Evolutionary conservation across 2,113 vertebrate species (phyloP).

Genomic region (Podiceps cristatus): DNA sequence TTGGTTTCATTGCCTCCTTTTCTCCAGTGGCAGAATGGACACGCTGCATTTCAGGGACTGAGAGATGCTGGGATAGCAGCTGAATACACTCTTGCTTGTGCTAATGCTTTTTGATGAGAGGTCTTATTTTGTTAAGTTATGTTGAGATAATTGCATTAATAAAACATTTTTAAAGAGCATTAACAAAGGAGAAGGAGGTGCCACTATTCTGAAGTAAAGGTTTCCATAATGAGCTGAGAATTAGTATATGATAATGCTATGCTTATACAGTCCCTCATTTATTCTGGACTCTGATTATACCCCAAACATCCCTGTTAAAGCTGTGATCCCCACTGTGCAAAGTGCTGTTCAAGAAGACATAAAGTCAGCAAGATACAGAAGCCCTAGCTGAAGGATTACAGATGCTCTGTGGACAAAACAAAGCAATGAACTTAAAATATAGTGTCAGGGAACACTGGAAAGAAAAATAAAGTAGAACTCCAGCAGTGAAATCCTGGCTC

Average conservation of each 20-base stretch:
- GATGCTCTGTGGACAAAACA: constrained; percentile 34
- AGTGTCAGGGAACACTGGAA: background rate
- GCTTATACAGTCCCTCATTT: background rate
- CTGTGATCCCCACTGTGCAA: constrained; percentile 8
- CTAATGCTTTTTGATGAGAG: background rate
- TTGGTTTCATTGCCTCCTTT: background rate
- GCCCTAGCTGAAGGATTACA: background rate
- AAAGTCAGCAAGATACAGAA: constrained; percentile 10
- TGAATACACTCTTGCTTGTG: background rate
- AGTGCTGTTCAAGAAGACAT: background rate
- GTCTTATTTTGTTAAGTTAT: constrained; percentile 7
- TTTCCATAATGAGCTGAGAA: constrained; percentile 32
- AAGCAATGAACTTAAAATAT: constrained; percentile 4
- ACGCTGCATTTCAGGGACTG: background rate
- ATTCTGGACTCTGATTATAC: constrained; percentile 36
- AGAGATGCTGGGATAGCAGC: background rate
- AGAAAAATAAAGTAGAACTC: background rate
- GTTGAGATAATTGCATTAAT: constrained; percentile 55
- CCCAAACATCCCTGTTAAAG: background rate
- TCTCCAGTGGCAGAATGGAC: background rate
- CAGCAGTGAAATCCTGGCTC: background rate
- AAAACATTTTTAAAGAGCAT: constrained; percentile 60
- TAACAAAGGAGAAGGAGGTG: constrained; percentile 26
- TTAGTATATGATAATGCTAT: constrained; percentile 8
- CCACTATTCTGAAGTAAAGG: background rate